These are phyloP conservation scores for Papilio demoleus DNA, from an alignment of 2,888 invertebrate species.

Conservation along the genomic window DNA sequence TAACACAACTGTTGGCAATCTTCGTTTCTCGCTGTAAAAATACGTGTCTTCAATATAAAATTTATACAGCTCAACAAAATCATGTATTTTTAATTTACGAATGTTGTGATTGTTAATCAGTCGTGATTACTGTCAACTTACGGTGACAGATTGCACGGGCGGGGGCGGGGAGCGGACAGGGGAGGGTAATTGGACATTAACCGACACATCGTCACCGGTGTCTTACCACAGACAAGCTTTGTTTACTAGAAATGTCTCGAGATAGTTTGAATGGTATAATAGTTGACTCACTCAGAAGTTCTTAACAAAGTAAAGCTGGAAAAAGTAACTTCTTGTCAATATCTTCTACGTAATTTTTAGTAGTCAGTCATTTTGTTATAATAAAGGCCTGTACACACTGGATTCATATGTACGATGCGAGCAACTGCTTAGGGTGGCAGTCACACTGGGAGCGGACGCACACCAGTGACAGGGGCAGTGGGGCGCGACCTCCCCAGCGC, in stretches of 20 bases:
- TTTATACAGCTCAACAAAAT: background rate
- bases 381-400: background rate
- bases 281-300: too few species aligned
- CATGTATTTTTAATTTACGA: slow-evolving; percentile 10
- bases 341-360: too few species aligned
- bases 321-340: too few species aligned
- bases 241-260: background rate
- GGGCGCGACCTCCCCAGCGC: slow-evolving; percentile 51
- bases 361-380: too few species aligned
- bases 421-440: slow-evolving; percentile 13
- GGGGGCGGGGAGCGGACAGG: slow-evolving; percentile 42
- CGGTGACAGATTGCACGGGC: slow-evolving; percentile 41
- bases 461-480: slow-evolving; percentile 51
- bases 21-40: too few species aligned
- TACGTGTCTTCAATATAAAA: too few species aligned
- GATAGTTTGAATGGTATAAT: too few species aligned
- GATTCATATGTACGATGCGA: background rate
- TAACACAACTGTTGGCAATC: too few species aligned
- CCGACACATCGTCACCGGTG: slow-evolving; percentile 61
- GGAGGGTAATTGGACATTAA: slow-evolving; percentile 71
- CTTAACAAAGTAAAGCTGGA: too few species aligned
- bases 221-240: slow-evolving; percentile 20
- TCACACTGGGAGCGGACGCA: slow-evolving; percentile 47
- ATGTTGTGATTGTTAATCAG: slow-evolving; percentile 29
- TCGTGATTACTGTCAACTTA: slow-evolving; percentile 32